These are phyloP conservation scores for Hormaphis cornu DNA, from an alignment of 1,140 invertebrate species.

Conservation along the genomic window DNA sequence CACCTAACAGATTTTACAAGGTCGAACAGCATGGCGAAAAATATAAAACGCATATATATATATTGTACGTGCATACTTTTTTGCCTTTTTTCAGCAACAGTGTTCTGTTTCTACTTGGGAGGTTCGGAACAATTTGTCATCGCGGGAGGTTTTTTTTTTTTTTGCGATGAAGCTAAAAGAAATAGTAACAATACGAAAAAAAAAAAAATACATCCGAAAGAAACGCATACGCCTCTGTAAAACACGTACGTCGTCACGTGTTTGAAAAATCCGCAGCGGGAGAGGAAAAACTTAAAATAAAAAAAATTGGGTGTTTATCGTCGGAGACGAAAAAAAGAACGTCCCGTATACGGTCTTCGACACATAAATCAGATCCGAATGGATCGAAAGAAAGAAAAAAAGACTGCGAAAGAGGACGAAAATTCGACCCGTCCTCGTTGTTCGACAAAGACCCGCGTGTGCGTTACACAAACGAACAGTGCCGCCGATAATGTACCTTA, in stretches of 20 bases:
- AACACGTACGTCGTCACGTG: not conserved
- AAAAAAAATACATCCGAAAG: constrained; percentile 3
- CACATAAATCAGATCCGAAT: not conserved
- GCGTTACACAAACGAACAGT: too few relatives aligned
- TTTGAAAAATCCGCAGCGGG: constrained; percentile 18
- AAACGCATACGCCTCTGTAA: not conserved
- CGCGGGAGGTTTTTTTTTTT: constrained; percentile 5
- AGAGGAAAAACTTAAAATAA: constrained; percentile 5
- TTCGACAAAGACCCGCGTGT: too few relatives aligned
- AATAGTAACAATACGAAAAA: too few relatives aligned
- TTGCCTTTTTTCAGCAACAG: not conserved
- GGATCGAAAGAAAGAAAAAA: not conserved
- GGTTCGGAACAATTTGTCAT: constrained; percentile 27
- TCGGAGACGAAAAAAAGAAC: not conserved
- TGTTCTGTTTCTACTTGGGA: constrained; percentile 2
- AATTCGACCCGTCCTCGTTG: too few relatives aligned
- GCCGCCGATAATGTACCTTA: too few relatives aligned
- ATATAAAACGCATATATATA: not conserved
- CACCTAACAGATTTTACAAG: not conserved
- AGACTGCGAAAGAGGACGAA: not conserved
- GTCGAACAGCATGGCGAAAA: not conserved
- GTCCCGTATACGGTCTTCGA: not conserved
- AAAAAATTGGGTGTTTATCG: constrained; percentile 4
- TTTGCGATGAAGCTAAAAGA: not conserved
- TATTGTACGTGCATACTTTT: not conserved